Evolutionary conservation across 92 coral and sea anemone species (phyloP), one percentile per base, ranked within the genome.

Genomic region (Virgularia gustaviana): DNA sequence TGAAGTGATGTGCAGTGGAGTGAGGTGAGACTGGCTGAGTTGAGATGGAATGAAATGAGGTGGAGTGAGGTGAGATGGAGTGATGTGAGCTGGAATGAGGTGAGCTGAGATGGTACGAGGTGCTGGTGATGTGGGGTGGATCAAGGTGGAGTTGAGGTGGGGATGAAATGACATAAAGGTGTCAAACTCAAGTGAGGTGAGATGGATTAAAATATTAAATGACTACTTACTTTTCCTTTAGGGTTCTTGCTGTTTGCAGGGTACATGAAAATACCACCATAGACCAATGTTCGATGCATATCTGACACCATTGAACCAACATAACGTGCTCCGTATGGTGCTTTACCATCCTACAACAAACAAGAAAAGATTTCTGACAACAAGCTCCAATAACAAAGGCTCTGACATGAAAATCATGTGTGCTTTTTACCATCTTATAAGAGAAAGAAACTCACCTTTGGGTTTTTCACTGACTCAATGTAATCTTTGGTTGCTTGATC

Each of bases 301-400:
- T 94, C 96, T 0, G 99, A 94, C 45, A 94, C 99, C 99, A 94
- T 94, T 16, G 99, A 94, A 5, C 99, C 99, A 13, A 94, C 99
- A 76, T 94, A 94, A 36, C 99, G 99, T 8, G 99, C 91, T 29
- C 90, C 96, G 70, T 89, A 89, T 12, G 99, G 99, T 2, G 85
- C 78, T 42, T 88, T 94, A 8, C 90, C 88, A 79, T 87, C 99
- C 99, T 94, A 75, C 19, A 45, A 36, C 0, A 63, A 13, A 0
- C 70, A 32, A 37, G 6, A 64, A 41, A 39, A 31, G 2, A 5
- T 32, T 30, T 10, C 49, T 20, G 23, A 20, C 34, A 33, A 70
- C 8, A 30, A 10, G 36, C 7, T n/a, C 49, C 20, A 20, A 9
- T 9, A 37, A 73, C 19, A 24, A 19, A 0, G 2, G 25, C 5